Base-by-base conservation (phyloP, 2,888 invertebrate genomes). In the Priocnemis perturbator region DNA sequence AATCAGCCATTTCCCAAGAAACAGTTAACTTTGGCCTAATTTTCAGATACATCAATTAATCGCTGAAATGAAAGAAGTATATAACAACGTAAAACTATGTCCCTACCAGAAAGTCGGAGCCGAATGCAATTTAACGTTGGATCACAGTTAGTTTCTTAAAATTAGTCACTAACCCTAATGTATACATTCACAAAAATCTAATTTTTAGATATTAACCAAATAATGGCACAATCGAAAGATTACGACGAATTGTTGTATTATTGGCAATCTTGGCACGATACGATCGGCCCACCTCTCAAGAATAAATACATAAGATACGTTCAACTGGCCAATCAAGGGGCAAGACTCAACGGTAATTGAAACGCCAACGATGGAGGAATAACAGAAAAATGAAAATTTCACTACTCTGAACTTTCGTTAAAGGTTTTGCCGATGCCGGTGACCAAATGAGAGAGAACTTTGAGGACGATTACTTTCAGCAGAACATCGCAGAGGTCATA, bases 181-280 rank as follows among this genome's bases (percentile, higher is more conserved):
- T 21, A 17, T 11, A 37, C 14, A 5, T 1, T 37, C 2, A 37
- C 7, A 45, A 65, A 62, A 60, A 59, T 45, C 26, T 15, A 21
- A 45, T n/a, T 56, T 67, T 68, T 74, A 75, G 92, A 91, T 74
- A 78, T 92, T 7, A 88, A 84, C n/a, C 85, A 88, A 69, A 92
- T 95, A 47, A 91, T 96, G 89, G 93, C 93, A 0, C 92, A 93
- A 84, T 95, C 95, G 0, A 91, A 93, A 71, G 93, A 96, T 78
- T 94, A 94, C 76, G 93, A 93, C 21, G 95, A 96, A 83, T 89
- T 97, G 56, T 83, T 93, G 19, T 93, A 95, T 79, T 93, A 94
- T 0, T 97, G 97, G 97, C 92, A 91, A 81, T 93, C 93, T 64
- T 97, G 95, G 93, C 91, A 96, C 73, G 95, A 96, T 69, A 93